Conservation (phyloP, 1,140 invertebrate species). For the Prorops nasuta region DNA sequence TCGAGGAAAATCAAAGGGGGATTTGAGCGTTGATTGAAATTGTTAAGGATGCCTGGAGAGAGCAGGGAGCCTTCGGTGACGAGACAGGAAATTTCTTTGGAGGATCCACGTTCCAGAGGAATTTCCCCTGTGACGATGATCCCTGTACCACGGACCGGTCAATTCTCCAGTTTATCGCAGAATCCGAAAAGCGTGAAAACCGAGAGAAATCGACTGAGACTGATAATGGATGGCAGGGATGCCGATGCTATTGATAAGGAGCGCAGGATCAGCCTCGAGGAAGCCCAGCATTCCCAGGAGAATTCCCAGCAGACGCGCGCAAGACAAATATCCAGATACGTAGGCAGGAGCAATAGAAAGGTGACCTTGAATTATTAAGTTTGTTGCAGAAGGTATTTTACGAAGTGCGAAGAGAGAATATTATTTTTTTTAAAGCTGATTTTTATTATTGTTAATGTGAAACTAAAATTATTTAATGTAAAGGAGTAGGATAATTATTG, state of each 20-base stretch:
- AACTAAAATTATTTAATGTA: too few species aligned
- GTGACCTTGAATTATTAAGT: too few species aligned
- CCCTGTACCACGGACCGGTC: slow-evolving; percentile 31
- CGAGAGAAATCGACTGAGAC: slow-evolving; percentile 38
- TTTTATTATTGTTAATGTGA: too few species aligned
- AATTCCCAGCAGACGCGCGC: background rate
- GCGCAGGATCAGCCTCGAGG: slow-evolving; percentile 16
- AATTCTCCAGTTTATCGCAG: slow-evolving; percentile 14
- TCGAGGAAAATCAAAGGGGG: too few species aligned
- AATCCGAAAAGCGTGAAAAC: slow-evolving; percentile 41
- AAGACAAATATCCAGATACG: background rate
- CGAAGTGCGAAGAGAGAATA: too few species aligned
- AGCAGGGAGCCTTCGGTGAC: too few species aligned
- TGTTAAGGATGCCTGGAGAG: too few species aligned
- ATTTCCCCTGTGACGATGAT: slow-evolving; percentile 45
- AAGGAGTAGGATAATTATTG: too few species aligned
- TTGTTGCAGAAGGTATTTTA: too few species aligned
- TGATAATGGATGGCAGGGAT: slow-evolving; percentile 31
- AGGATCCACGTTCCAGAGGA: background rate
- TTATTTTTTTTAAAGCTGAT: too few species aligned
- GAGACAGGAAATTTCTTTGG: too few species aligned
- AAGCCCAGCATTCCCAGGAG: background rate
- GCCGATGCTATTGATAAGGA: slow-evolving; percentile 30
- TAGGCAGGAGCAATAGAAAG: slow-evolving; percentile 3
- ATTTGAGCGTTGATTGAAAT: too few species aligned